Conservation (phyloP, 2,797 vertebrate genomes). For the Myripristis jacobus region DNA sequence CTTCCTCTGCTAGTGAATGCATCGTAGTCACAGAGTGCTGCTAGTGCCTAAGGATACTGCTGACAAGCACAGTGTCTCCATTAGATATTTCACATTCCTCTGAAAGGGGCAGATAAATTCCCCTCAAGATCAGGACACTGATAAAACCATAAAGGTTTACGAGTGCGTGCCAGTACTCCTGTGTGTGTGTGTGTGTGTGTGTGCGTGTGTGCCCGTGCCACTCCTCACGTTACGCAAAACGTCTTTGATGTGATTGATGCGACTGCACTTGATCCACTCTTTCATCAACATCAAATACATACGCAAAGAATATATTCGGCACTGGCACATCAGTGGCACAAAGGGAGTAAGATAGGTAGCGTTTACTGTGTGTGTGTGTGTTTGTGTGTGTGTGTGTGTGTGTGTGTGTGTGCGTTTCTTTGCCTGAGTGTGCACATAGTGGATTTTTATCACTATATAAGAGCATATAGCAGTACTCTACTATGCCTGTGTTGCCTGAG, state of each 20-base stretch:
- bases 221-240: slow-evolving; percentile 57
- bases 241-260: slow-evolving; percentile 75
- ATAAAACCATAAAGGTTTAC: slow-evolving; percentile 65
- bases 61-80: slow-evolving; percentile 49
- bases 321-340: slow-evolving; percentile 31
- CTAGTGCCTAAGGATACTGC: slow-evolving; percentile 42
- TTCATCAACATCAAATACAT: slow-evolving; percentile 76
- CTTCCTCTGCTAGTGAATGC: slow-evolving; percentile 29
- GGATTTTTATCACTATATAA: slow-evolving; percentile 7
- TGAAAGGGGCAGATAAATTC: slow-evolving; percentile 57
- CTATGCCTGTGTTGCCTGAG: slow-evolving; percentile 7
- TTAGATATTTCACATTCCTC: slow-evolving; percentile 63
- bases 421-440: slow-evolving; percentile 15
- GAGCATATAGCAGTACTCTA: not conserved
- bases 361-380: slow-evolving; percentile 39
- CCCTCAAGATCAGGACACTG: slow-evolving; percentile 60
- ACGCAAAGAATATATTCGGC: slow-evolving; percentile 60
- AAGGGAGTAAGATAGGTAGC: slow-evolving; percentile 40
- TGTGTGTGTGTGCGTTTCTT: slow-evolving; percentile 9
- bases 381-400: too few relatives aligned
- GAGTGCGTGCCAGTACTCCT: slow-evolving; percentile 12
- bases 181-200: slow-evolving; percentile 23
- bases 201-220: slow-evolving; percentile 31
- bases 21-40: not conserved
- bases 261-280: slow-evolving; percentile 70